Percentiles rank a stretch among this genome's conserved stretches.
Evolutionary conservation across 92 coral and sea anemone species (phyloP).

Genomic region (Epizoanthus stellaris): DNA sequence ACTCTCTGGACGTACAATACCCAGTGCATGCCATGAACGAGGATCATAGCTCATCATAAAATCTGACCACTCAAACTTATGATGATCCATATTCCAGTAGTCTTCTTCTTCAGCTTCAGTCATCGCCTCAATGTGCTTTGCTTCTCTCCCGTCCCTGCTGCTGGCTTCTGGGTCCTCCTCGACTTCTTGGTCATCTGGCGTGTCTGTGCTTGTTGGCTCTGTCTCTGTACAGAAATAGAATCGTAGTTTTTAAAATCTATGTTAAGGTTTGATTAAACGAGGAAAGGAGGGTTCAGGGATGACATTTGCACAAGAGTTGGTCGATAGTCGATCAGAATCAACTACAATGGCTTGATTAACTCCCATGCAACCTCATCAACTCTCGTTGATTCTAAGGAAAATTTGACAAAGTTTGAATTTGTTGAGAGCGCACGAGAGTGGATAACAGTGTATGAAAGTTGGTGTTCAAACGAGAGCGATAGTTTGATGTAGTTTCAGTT

Average conservation of each 20-base stretch:
- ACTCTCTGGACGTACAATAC: conserved; percentile 84
- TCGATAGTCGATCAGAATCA: no score
- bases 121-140: conserved; percentile 44
- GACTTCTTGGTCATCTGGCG: background rate
- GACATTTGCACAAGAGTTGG: background rate
- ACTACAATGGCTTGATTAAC: no score
- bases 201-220: background rate
- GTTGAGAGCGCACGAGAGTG: no score
- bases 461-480: no score
- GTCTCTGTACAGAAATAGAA: background rate
- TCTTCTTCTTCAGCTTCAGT: conserved; percentile 44
- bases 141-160: background rate
- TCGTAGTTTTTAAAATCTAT: background rate
- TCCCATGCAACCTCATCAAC: no score
- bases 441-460: no score
- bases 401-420: no score
- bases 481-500: no score
- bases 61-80: conserved; percentile 94
- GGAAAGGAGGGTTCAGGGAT: background rate
- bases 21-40: conserved; percentile 95
- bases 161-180: conserved; percentile 5
- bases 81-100: conserved; percentile 94
- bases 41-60: conserved; percentile 84
- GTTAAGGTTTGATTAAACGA: background rate
- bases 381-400: no score